Evolutionary conservation across 2,888 invertebrate species (phyloP).

Genomic region (Cantharis rustica): DNA sequence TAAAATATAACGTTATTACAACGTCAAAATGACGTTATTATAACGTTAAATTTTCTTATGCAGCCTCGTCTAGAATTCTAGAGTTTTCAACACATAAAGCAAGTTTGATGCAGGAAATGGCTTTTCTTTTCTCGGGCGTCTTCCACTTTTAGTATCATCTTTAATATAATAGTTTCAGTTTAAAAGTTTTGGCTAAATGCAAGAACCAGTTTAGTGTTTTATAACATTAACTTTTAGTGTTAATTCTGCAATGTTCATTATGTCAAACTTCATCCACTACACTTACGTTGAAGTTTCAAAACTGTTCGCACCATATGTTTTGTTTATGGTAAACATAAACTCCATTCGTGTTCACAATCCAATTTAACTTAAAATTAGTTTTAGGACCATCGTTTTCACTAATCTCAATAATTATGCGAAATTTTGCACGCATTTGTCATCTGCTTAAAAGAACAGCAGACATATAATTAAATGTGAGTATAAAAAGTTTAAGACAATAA

Average conservation of each 20-base stretch:
- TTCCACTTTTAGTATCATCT: background rate
- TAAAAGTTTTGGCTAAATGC: background rate
- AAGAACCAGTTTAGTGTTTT: background rate
- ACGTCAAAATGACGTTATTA: background rate
- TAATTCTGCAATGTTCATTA: background rate
- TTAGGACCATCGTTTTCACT: background rate
- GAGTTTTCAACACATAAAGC: too few species aligned
- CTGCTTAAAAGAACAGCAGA: background rate
- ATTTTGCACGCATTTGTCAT: background rate
- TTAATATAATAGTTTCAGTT: background rate
- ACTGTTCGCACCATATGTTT: background rate
- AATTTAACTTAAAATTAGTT: constrained; percentile 4
- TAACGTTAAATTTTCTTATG: background rate
- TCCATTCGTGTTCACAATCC: background rate
- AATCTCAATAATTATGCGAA: background rate
- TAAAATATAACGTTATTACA: too few species aligned
- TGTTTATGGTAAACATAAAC: constrained; percentile 3
- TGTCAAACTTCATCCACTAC: background rate
- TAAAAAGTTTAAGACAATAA: background rate
- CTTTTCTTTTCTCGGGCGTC: background rate
- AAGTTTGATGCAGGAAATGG: background rate
- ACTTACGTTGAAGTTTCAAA: background rate
- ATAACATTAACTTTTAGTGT: background rate
- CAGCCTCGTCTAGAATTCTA: background rate
- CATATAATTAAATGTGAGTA: background rate